phyloP scores from a whole-genome alignment of 2,113 vertebrate species.

The Salvelinus alpinus region DNA sequence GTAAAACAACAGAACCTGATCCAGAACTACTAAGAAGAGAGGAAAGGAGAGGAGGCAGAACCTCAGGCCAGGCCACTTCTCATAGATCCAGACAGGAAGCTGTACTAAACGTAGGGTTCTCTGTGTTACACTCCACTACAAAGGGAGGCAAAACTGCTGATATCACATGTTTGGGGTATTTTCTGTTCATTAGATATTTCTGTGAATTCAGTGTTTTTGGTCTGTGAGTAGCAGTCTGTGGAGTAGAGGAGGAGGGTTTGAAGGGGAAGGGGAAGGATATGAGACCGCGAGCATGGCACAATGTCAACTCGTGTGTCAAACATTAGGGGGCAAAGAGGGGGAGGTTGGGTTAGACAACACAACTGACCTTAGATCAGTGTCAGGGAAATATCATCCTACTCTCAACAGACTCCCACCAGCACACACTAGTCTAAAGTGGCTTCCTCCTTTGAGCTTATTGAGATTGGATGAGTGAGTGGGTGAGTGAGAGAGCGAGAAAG shows the following conservation, averaged over 20 bases:
- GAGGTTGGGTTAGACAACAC: neutral
- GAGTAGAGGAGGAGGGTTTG: constrained; percentile 14
- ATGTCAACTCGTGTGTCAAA: constrained; percentile 27
- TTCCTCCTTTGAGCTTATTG: no score
- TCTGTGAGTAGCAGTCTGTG: constrained; percentile 34
- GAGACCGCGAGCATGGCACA: constrained; percentile 28
- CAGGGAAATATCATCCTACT: no score
- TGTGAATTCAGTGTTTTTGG: constrained; percentile 37
- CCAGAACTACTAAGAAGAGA: constrained; percentile 50
- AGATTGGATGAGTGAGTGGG: neutral
- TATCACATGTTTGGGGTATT: constrained; percentile 38
- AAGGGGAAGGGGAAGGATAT: constrained; percentile 20
- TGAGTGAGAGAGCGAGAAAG: neutral
- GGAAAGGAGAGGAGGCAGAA: constrained; percentile 37
- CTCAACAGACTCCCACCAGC: no score
- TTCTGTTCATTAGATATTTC: constrained; percentile 38
- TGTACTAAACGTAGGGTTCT: constrained; percentile 23
- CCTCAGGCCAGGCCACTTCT: constrained; percentile 43
- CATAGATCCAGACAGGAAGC: constrained; percentile 43
- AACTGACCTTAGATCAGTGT: no score
- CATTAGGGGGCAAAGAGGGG: neutral
- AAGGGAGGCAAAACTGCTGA: constrained; percentile 46
- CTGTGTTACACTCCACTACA: constrained; percentile 14
- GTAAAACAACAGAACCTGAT: constrained; percentile 63
- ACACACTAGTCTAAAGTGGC: no score